A percentile compares a stretch with the other conserved stretches of the same genome.
These are phyloP conservation scores for Meandrusa payeni DNA, from an alignment of 2,888 invertebrate species.

Conservation along the genomic window DNA sequence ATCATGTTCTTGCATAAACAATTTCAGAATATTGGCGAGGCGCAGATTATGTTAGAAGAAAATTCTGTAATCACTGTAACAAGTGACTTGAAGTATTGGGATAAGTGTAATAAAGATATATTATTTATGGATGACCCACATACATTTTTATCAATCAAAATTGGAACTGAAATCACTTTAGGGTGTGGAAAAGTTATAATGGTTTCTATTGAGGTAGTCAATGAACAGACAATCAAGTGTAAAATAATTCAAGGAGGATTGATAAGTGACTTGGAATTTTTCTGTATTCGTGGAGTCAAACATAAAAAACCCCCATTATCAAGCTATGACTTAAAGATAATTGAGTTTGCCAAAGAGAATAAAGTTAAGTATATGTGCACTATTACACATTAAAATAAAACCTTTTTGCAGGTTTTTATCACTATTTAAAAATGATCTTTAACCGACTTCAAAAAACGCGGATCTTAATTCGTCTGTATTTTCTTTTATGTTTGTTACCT, in stretches of 20 bases:
- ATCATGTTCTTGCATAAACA: too few relatives aligned
- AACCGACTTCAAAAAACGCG: too few relatives aligned
- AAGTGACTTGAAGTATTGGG: constrained; percentile 35
- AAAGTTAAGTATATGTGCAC: constrained; percentile 43
- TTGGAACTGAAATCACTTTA: constrained; percentile 44
- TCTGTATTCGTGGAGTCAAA: constrained; percentile 42
- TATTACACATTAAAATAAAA: too few relatives aligned
- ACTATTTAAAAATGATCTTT: too few relatives aligned
- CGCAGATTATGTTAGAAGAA: constrained; percentile 29
- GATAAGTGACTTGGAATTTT: constrained; percentile 35
- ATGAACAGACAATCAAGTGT: constrained; percentile 40
- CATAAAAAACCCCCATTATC: constrained; percentile 39
- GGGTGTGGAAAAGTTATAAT: constrained; percentile 41
- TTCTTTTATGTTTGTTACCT: too few relatives aligned
- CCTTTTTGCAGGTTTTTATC: too few relatives aligned
- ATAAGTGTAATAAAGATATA: constrained; percentile 40
- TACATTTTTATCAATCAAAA: constrained; percentile 35
- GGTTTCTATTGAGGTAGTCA: constrained; percentile 37
- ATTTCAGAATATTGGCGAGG: too few relatives aligned
- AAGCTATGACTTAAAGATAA: constrained; percentile 43
- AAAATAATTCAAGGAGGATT: constrained; percentile 38
- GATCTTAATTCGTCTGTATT: too few relatives aligned
- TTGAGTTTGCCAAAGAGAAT: constrained; percentile 45
- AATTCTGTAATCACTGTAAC: constrained; percentile 38
- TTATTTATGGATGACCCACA: constrained; percentile 49